These are phyloP conservation scores for Daktulosphaira vitifoliae DNA, from an alignment of 1,140 invertebrate genomes.

Conservation along the genomic window DNA sequence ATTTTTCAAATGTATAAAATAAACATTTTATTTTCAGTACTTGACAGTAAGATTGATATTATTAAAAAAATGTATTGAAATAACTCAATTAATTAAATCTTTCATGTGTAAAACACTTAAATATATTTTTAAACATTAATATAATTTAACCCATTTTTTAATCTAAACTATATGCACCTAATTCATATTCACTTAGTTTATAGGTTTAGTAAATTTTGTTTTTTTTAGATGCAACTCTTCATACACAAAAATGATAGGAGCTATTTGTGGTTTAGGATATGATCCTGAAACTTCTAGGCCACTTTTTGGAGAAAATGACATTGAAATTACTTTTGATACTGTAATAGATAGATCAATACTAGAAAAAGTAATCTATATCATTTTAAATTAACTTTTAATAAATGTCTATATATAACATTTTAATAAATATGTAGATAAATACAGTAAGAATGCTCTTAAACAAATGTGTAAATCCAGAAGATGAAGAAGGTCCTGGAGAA, in stretches of 20 bases:
- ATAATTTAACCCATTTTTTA: too few relatives aligned
- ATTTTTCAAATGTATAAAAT: too few relatives aligned
- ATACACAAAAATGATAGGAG: constrained; percentile 58
- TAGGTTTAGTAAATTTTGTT: too few relatives aligned
- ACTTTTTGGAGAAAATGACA: constrained; percentile 71
- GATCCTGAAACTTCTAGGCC: constrained; percentile 45
- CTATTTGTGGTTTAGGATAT: constrained; percentile 73
- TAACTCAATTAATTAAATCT: too few relatives aligned
- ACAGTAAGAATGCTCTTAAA: constrained; percentile 19
- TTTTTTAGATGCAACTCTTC: neutral
- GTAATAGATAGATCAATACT: constrained; percentile 1
- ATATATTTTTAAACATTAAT: too few relatives aligned
- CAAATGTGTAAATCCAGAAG: constrained; percentile 24
- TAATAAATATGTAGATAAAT: constrained; percentile 8
- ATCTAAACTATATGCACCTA: too few relatives aligned
- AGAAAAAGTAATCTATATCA: neutral
- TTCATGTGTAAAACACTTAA: too few relatives aligned
- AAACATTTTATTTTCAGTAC: too few relatives aligned
- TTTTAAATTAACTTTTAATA: neutral
- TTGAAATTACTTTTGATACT: constrained; percentile 64
- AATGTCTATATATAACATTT: neutral
- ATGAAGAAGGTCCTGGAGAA: constrained; percentile 24
- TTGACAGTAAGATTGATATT: too few relatives aligned
- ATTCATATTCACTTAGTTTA: too few relatives aligned
- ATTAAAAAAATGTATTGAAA: too few relatives aligned